Conservation (phyloP, 2,888 invertebrate genomes). For the Drosophila macrospina region DNA sequence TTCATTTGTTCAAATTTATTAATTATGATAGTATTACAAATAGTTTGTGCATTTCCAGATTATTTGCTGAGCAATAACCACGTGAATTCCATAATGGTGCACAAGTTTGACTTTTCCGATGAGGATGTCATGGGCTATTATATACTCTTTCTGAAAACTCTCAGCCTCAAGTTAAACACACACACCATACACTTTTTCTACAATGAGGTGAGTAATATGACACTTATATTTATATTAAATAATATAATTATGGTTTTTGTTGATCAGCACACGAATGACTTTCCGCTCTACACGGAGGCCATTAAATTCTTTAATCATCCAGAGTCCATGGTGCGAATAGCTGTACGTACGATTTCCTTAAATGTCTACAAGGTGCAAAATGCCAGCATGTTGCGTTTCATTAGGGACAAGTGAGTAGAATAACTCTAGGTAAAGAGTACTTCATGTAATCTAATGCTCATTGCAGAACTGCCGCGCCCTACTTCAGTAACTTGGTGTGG, state of each 20-base stretch:
- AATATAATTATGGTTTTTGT: background rate
- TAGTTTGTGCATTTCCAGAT: slow-evolving; percentile 89
- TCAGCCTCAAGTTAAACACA: slow-evolving; percentile 98
- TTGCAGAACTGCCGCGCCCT: slow-evolving; percentile 96
- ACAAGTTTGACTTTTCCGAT: slow-evolving; percentile 99
- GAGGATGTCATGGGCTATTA: slow-evolving; percentile 99
- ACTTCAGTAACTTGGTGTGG: slow-evolving; percentile 99
- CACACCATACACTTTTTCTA: slow-evolving; percentile 99
- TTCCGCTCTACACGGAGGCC: slow-evolving; percentile 99
- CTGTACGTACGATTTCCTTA: slow-evolving; percentile 97
- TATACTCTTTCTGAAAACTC: slow-evolving; percentile 99
- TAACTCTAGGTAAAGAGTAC: background rate
- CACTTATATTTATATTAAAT: background rate
- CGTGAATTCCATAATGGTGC: slow-evolving; percentile 99
- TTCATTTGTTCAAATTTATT: background rate
- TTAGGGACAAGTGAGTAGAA: slow-evolving; percentile 90
- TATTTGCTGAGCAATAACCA: slow-evolving; percentile 99
- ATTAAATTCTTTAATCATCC: slow-evolving; percentile 99
- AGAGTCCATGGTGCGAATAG: slow-evolving; percentile 99
- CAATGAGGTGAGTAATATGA: slow-evolving; percentile 89
- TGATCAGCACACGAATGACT: slow-evolving; percentile 96
- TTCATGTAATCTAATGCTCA: background rate
- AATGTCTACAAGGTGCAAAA: slow-evolving; percentile 98
- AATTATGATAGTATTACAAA: background rate
- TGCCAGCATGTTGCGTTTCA: slow-evolving; percentile 97